Base-by-base conservation (phyloP, 2,888 invertebrate genomes). In the Limnephilus auricula region DNA sequence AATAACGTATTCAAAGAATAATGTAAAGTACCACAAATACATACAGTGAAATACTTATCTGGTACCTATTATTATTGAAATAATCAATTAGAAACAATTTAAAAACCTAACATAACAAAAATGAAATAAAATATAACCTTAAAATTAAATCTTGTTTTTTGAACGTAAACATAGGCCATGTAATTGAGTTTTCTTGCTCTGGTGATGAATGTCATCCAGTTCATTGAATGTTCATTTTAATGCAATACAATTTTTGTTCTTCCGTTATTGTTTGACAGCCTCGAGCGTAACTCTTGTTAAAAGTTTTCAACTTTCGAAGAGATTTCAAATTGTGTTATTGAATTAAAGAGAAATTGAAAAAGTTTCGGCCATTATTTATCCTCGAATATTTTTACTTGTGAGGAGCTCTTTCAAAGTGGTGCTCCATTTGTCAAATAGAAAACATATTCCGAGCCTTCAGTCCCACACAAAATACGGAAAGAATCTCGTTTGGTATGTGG, bases 401-500 rank as follows among this genome's bases (percentile, higher is more conserved):
- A 31, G 50, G 31, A 86, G 45, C 86, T 85, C 65, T 65, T 86
- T 86, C 32, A 86, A 86, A 86, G 86, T 50, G 86, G 65, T 86
- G 65, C 65, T 86, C 86, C 86, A 86, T 86, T 86, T 86, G 45
- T 86, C 86, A 86, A 65, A 86, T 85, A 32, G 86, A 65, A 86
- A 86, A 86, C 86, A 86, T 86, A 86, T 86, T 86, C 65, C 32
- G 31, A 86, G 50, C 86, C 65, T 86, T 86, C 86, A 86, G 45
- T 31, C 31, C 86, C 86, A 86, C 86, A 86, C 86, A 50, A 50
- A 86, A 86, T 86, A 65, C 65, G 15, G 10, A 86, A 65, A 32
- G 50, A 50, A 65, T 50, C 50, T 50, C 32, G 65, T 45, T 34
- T 86, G 30, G 32, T 85, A 45, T 85, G 30, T 85, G 85, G 45